Conservation (phyloP, 2,797 vertebrate genomes). For the Valencia hispanica region DNA sequence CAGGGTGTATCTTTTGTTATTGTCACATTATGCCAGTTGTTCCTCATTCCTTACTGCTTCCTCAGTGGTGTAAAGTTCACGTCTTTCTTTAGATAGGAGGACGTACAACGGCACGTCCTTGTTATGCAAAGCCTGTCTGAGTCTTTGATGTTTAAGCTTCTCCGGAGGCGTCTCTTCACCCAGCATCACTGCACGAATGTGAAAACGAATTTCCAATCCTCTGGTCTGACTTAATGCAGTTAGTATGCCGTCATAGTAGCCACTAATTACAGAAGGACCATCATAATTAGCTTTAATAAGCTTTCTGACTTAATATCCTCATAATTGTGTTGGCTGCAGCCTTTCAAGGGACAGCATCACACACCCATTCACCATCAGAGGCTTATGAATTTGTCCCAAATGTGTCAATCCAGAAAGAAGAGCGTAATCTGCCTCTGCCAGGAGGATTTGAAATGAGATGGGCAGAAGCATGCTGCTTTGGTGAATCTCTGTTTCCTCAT, state of each 20-base stretch:
- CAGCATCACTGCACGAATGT: constrained; percentile 48
- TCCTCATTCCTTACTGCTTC: constrained; percentile 25
- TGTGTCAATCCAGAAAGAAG: constrained; percentile 67
- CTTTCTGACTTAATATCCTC: constrained; percentile 60
- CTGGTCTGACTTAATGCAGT: constrained; percentile 52
- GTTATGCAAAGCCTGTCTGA: constrained; percentile 37
- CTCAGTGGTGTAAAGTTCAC: constrained; percentile 20
- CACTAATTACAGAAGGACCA: constrained; percentile 57
- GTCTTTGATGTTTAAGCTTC: constrained; percentile 62
- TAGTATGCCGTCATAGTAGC: constrained; percentile 66
- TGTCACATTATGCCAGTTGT: constrained; percentile 2
- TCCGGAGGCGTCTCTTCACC: constrained; percentile 24
- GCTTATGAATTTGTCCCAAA: constrained; percentile 66
- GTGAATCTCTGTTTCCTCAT: constrained; percentile 59
- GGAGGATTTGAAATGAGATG: constrained; percentile 70
- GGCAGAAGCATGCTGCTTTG: constrained; percentile 45
- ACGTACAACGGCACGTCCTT: constrained; percentile 16
- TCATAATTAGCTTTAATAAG: constrained; percentile 59
- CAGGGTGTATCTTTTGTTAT: constrained; percentile 1
- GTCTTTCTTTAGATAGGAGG: constrained; percentile 21
- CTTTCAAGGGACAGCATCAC: constrained; percentile 40
- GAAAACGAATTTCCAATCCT: constrained; percentile 63
- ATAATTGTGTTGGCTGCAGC: constrained; percentile 39
- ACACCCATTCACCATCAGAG: constrained; percentile 34
- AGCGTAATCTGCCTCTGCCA: constrained; percentile 70